Conservation (phyloP, 2,888 invertebrate species). For the Fissipunctia ypsillon region DNA sequence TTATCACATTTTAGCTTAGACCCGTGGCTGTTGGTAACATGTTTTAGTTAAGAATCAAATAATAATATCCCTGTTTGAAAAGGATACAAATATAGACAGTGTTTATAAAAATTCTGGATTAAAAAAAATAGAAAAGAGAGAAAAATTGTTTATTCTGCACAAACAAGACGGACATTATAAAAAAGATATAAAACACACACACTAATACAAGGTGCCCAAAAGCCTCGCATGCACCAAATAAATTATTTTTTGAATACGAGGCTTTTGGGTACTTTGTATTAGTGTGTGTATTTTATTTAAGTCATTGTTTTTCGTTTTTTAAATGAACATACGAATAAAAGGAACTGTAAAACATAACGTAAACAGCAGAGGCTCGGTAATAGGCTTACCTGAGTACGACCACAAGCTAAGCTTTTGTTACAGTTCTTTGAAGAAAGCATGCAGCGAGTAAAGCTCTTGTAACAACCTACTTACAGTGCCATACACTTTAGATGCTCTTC, state of each 20-base stretch:
- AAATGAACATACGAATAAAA: background rate
- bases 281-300: too few relatives aligned
- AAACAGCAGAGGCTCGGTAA: slow-evolving; percentile 1
- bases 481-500: background rate
- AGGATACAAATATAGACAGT: background rate
- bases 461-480: slow-evolving; percentile 4
- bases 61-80: background rate
- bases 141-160: too few relatives aligned
- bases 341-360: background rate
- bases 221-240: too few relatives aligned
- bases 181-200: too few relatives aligned
- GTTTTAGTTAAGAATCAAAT: background rate
- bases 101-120: too few relatives aligned
- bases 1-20: background rate
- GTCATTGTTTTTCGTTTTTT: background rate
- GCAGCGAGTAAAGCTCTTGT: slow-evolving; percentile 2
- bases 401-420: slow-evolving; percentile 23
- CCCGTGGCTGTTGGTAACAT: background rate
- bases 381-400: slow-evolving; percentile 19
- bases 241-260: too few relatives aligned
- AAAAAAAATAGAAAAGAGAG: too few relatives aligned
- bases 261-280: too few relatives aligned
- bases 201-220: too few relatives aligned
- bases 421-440: slow-evolving; percentile 14
- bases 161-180: too few relatives aligned